A percentile compares a stretch with the other conserved stretches of the same genome.
These are phyloP conservation scores for Clanis bilineata DNA, from an alignment of 2,888 invertebrate genomes.

Conservation along the genomic window DNA sequence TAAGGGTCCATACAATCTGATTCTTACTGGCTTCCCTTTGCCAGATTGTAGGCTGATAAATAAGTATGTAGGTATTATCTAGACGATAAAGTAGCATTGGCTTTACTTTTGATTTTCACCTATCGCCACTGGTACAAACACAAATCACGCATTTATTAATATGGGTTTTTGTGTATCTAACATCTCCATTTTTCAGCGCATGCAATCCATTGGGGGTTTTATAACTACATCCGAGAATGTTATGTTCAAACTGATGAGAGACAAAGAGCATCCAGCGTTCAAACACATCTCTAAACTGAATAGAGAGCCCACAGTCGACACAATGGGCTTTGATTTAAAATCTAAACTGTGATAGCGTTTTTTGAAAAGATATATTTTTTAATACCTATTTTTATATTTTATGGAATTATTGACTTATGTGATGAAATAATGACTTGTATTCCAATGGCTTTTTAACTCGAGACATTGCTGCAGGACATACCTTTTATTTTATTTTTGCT, in stretches of 20 bases:
- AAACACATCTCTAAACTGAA: conserved; percentile 84
- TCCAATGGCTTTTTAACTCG: too few species aligned
- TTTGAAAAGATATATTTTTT: background rate
- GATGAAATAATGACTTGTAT: too few species aligned
- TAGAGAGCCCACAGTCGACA: conserved; percentile 59
- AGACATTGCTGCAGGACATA: too few species aligned
- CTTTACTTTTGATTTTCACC: too few species aligned
- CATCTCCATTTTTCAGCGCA: conserved; percentile 84
- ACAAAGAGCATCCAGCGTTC: conserved; percentile 81
- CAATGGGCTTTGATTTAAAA: conserved; percentile 42
- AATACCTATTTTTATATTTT: background rate
- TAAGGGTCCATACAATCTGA: too few species aligned
- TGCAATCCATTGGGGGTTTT: conserved; percentile 75
- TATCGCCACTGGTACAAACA: background rate
- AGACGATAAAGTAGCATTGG: too few species aligned
- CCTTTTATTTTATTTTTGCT: too few species aligned
- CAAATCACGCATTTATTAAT: background rate
- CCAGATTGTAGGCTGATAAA: too few species aligned
- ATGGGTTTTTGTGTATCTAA: background rate
- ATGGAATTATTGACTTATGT: conserved; percentile 22
- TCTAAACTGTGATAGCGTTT: conserved; percentile 48
- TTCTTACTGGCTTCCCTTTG: too few species aligned
- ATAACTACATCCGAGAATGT: conserved; percentile 87
- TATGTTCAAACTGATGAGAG: conserved; percentile 86
- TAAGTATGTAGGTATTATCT: too few species aligned